These are phyloP conservation scores for Orchestes rusci DNA, from an alignment of 2,888 invertebrate genomes.

Conservation along the genomic window DNA sequence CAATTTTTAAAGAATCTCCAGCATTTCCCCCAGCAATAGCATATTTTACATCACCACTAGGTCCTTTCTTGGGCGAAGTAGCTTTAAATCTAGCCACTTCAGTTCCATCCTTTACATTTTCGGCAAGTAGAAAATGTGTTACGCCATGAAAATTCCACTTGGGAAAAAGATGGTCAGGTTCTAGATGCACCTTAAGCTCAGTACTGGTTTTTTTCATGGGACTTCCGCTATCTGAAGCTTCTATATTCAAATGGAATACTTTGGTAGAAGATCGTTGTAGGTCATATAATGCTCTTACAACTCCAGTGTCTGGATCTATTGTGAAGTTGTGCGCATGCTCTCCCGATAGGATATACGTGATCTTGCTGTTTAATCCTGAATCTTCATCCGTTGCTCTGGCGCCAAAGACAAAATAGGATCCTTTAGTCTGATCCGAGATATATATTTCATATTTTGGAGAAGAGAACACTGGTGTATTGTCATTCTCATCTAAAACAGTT, in stretches of 20 bases:
- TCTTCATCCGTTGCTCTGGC: slow-evolving; percentile 82
- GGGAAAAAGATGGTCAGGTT: slow-evolving; percentile 73
- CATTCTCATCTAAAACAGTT: slow-evolving; percentile 72
- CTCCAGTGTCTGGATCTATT: slow-evolving; percentile 76
- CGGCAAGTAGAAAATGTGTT: slow-evolving; percentile 69
- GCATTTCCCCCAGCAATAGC: slow-evolving; percentile 85
- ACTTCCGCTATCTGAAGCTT: slow-evolving; percentile 74
- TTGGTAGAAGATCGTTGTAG: slow-evolving; percentile 53
- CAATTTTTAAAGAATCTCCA: slow-evolving; percentile 77
- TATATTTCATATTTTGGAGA: slow-evolving; percentile 63
- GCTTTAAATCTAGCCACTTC: slow-evolving; percentile 72
- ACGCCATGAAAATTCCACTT: slow-evolving; percentile 63
- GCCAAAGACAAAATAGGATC: slow-evolving; percentile 85
- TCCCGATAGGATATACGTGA: slow-evolving; percentile 71
- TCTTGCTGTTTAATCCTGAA: slow-evolving; percentile 71
- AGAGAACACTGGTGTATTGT: slow-evolving; percentile 74
- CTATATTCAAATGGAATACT: slow-evolving; percentile 64
- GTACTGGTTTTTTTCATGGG: slow-evolving; percentile 64
- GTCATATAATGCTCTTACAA: slow-evolving; percentile 71
- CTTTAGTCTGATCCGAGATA: slow-evolving; percentile 71
- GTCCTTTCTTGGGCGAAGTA: slow-evolving; percentile 70
- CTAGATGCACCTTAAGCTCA: slow-evolving; percentile 59
- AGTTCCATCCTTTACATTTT: slow-evolving; percentile 71
- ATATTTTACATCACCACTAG: slow-evolving; percentile 63
- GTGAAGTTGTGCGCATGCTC: slow-evolving; percentile 70